A percentile compares a stretch with the other conserved stretches of the same genome.
Conservation (phyloP, 1,140 invertebrate genomes). For the Ridgeia piscesae region DNA sequence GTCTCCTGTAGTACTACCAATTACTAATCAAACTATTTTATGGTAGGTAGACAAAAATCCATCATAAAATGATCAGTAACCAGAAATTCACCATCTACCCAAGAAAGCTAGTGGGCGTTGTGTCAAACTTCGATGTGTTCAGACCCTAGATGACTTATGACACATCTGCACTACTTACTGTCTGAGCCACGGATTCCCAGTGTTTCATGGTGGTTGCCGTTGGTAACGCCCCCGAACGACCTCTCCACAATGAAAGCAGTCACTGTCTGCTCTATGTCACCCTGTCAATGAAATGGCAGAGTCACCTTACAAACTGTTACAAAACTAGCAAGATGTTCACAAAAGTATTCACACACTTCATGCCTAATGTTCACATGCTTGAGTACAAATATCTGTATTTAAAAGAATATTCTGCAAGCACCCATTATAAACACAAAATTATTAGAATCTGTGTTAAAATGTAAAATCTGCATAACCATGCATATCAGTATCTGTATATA, state of each 20-base stretch:
- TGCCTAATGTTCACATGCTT: background rate
- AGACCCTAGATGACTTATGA: no score
- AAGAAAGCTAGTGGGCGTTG: no score
- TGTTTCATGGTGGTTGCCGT: slow-evolving; percentile 93
- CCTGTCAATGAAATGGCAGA: slow-evolving; percentile 34
- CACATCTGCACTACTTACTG: slow-evolving; percentile 57
- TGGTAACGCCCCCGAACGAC: slow-evolving; percentile 86
- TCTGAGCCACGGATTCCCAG: slow-evolving; percentile 99
- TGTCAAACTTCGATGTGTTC: no score
- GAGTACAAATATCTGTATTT: no score
- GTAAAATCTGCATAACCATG: no score
- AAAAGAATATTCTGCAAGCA: background rate
- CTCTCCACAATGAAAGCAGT: slow-evolving; percentile 98
- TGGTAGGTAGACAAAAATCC: no score
- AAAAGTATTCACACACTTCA: background rate
- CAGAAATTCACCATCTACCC: no score
- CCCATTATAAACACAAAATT: background rate
- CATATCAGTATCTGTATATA: no score
- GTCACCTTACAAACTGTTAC: background rate
- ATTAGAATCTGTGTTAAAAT: no score
- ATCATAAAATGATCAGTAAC: no score
- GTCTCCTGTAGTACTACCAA: background rate
- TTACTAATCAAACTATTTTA: no score
- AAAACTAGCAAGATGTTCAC: background rate
- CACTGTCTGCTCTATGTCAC: slow-evolving; percentile 65